These are phyloP conservation scores for Austrofundulus limnaeus DNA, from an alignment of 2,113 vertebrate species.

Conservation along the genomic window DNA sequence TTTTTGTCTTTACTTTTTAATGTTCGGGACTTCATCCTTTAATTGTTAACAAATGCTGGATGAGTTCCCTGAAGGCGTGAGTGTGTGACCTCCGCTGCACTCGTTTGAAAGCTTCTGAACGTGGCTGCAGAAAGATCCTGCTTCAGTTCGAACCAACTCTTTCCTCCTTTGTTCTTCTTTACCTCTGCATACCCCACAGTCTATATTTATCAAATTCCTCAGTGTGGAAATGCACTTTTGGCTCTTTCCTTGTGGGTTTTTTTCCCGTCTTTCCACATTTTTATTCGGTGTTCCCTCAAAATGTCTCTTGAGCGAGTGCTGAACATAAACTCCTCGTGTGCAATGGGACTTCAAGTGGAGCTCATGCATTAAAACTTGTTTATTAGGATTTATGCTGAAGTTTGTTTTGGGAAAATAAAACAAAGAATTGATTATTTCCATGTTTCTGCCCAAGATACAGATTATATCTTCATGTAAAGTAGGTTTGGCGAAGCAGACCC, in stretches of 20 bases:
- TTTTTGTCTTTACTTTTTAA: slow-evolving; percentile 18
- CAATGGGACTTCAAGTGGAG: slow-evolving; percentile 37
- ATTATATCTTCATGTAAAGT: slow-evolving; percentile 63
- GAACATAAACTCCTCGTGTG: slow-evolving; percentile 32
- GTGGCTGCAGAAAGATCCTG: slow-evolving; percentile 4
- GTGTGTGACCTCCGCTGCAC: slow-evolving; percentile 14
- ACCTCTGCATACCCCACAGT: slow-evolving; percentile 7
- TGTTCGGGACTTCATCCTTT: slow-evolving; percentile 18
- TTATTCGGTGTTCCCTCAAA: slow-evolving; percentile 27
- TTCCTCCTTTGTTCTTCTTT: slow-evolving; percentile 1
- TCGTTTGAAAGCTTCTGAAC: background rate
- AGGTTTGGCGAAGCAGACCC: slow-evolving; percentile 32
- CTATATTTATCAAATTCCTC: slow-evolving; percentile 39
- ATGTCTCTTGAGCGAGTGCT: slow-evolving; percentile 18
- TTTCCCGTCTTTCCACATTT: slow-evolving; percentile 43
- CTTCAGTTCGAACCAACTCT: slow-evolving; percentile 4
- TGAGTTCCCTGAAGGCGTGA: slow-evolving; percentile 14
- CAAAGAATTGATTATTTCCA: slow-evolving; percentile 22
- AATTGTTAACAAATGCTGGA: slow-evolving; percentile 55
- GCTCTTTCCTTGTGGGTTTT: too few relatives aligned
- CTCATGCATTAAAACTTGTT: slow-evolving; percentile 52
- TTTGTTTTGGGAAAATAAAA: slow-evolving; percentile 42
- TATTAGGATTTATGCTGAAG: slow-evolving; percentile 46
- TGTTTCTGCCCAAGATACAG: slow-evolving; percentile 37
- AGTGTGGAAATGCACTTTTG: slow-evolving; percentile 38